phyloP scores from a whole-genome alignment of 2,113 vertebrate species.

The Paradoxurus hermaphroditus region DNA sequence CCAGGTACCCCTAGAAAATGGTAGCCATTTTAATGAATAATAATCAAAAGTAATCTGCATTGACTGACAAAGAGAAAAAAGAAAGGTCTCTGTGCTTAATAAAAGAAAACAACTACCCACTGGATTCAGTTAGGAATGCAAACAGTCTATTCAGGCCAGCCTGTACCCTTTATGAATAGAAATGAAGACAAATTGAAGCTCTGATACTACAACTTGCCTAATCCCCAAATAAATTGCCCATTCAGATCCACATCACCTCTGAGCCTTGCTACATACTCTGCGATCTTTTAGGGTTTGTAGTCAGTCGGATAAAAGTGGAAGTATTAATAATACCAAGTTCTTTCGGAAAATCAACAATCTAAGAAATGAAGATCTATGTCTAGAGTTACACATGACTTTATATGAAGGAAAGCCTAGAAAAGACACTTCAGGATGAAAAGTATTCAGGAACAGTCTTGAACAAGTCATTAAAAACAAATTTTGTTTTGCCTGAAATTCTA shows the following conservation, averaged over 20 bases:
- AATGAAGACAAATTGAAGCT: not conserved
- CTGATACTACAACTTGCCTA: not conserved
- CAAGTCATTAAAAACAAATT: not conserved
- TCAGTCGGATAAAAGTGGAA: not conserved
- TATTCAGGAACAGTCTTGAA: not conserved
- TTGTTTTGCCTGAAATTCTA: not conserved
- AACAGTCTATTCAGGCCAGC: not conserved
- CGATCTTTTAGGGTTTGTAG: not conserved
- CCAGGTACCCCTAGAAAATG: not conserved
- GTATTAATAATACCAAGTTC: not conserved
- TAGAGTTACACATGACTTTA: not conserved
- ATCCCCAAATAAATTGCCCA: not conserved
- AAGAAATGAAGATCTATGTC: not conserved
- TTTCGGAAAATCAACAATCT: not conserved
- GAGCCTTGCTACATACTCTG: not conserved
- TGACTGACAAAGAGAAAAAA: not conserved
- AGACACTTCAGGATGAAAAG: not conserved
- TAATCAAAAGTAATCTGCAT: not conserved
- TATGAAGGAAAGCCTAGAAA: not conserved
- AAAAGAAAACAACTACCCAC: not conserved
- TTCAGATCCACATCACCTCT: not conserved
- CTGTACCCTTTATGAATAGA: not conserved
- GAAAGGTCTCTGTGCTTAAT: not conserved
- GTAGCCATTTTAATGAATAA: conserved; percentile 18
- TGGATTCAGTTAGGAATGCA: not conserved